Evolutionary conservation across 2,113 vertebrate species (phyloP).

Genomic region (Sylvietta virens): DNA sequence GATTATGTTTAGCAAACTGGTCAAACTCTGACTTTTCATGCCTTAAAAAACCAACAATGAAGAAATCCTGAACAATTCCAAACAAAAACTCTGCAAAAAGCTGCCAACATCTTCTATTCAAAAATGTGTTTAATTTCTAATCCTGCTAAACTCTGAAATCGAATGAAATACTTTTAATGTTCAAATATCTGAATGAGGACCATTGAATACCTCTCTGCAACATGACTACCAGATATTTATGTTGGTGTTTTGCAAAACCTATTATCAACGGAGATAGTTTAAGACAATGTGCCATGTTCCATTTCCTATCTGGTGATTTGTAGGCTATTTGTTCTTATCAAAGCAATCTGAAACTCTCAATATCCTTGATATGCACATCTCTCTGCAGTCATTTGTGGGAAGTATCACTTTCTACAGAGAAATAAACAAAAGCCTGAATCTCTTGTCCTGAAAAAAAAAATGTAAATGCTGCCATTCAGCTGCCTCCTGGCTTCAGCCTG

Average conservation of each 20-base stretch:
- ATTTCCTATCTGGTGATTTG: not conserved
- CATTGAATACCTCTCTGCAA: not conserved
- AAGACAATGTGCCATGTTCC: not conserved
- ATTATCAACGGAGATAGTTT: not conserved
- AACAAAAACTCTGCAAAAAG: not conserved
- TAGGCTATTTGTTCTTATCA: slow-evolving; percentile 19
- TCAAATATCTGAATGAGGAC: not conserved
- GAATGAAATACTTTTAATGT: not conserved
- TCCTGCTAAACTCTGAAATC: not conserved
- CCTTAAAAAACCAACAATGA: not conserved
- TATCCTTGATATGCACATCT: slow-evolving; percentile 48
- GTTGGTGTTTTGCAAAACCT: not conserved
- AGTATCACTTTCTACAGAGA: not conserved
- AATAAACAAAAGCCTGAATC: not conserved
- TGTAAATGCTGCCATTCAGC: not conserved
- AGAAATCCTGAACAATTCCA: not conserved
- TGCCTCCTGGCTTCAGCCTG: not conserved
- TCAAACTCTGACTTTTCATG: not conserved
- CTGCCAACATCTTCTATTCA: not conserved
- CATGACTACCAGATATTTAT: not conserved
- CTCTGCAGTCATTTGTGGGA: slow-evolving; percentile 11
- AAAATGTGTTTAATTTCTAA: not conserved
- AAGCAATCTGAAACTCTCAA: slow-evolving; percentile 29
- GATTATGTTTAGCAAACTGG: not conserved
- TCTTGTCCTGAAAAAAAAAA: not conserved